Evolutionary conservation across 1,140 invertebrate species (phyloP), one percentile per base, ranked within the genome.

Genomic region (Cepaea nemoralis): DNA sequence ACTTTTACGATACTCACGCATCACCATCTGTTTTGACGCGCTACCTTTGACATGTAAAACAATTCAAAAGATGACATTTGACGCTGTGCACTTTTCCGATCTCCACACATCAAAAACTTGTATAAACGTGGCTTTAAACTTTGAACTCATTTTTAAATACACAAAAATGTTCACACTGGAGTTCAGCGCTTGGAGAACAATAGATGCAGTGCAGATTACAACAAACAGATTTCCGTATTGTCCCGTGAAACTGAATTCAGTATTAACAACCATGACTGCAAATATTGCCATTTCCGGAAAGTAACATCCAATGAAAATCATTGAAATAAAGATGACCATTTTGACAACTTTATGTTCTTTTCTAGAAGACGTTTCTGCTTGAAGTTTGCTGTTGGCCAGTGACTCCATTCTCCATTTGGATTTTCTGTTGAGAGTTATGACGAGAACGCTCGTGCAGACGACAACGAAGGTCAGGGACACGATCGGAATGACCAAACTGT

Each of bases 201-300:
- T 5, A 5, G 14, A 14, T 14, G 24, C 5, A 5, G 67, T 33
- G 27, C 67, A 70, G 31, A 70, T 33, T 22, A 70, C 67, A 35
- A 70, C 31, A 16, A 35, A 70, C 67, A 70, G 31, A 35, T 70
- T 70, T 6, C 5, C 67, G 24, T 70, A 70, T 70, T 70, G 31
- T 8, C 33, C 67, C 6, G 33, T 40, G 31, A 70, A 70, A 35
- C 16, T 40, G 16, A 70, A 40, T 2, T 70, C 16, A 37, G 67
- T 19, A 12, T 37, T n/a, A 14, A 33, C 14, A 33, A 24, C 67
- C 67, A 70, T 37, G 8, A 40, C 5, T 2, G 35, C 10, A 70
- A 70, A 40, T 70, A 67, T 70, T 3, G 31, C 16, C 2, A 33
- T 70, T 35, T 2, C 67, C 14, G 67, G 67, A 40, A 24, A 14